Evolutionary conservation across 2,888 invertebrate genomes (phyloP), one percentile per base, ranked within the genome.

Genomic region (Cryptus armator): DNA sequence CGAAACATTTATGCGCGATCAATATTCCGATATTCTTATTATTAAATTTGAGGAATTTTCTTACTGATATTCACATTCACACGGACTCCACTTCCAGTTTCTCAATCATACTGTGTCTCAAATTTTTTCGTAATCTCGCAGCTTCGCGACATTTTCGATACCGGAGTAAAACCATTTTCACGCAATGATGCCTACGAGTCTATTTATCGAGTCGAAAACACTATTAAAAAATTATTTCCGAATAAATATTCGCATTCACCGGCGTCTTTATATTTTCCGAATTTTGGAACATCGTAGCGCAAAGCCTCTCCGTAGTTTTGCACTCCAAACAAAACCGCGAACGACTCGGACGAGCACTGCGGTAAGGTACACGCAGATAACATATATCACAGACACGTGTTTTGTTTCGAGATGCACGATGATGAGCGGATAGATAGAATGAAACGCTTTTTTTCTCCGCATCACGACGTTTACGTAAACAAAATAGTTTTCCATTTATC

Each of bases 371-470:
- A 16, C 19, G 53, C 10, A 10, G 19, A 53, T 53, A 10, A n/a
- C 19, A 53, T 53, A 19, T 53, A 53, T 53, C 53, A 53, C 53
- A 19, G 53, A 53, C 53, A 53, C 53, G 19, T 53, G 53, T 53
- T 53, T 53, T 53, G 16, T 53, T 53, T 53, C 53, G 53, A 53
- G 10, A 7, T 19, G 7, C 53, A 53, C 3, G 19, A 53, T 10
- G 16, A 16, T 53, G 19, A 53, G 16, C 37, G 37, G 9, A 37
- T 37, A 7, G 10, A 53, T 16, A 16, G n/a, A 53, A 53, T 19
- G 9, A 10, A 9, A 53, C 9, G 16, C 7, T 9, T 7, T 16
- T 53, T 53, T 53, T 19, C 19, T 16, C 7, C 1, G 6, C 2
- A 53, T 53, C 53, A 10, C 53, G 16, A 7, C 19, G 19, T 19